Evolutionary conservation across 2,797 vertebrate genomes (phyloP), one percentile per base, ranked within the genome.

Genomic region (Podarcis siculus): DNA sequence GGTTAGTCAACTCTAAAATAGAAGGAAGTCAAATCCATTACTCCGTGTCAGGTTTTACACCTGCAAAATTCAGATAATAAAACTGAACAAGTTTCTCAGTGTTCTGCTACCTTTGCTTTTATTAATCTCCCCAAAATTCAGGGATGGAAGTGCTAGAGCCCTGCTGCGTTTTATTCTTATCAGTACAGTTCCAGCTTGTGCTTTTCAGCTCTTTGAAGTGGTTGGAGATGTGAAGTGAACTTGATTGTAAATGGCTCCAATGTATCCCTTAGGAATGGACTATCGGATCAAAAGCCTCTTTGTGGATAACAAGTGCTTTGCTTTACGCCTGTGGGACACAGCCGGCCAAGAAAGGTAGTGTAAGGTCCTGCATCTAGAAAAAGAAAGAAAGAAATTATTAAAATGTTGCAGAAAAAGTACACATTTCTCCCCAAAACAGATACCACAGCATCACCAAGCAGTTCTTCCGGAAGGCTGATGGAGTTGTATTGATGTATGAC

Each of bases 401-500:
- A 55, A 86, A 72, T n/a, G 8, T 19, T 86, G 27, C 37, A 37
- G n/a, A 72, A n/a, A 35, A 64, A 5, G 5, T 39, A 3, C 32
- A 10, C 49, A 75, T n/a, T 45, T 91, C 82, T 58, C 83, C 75
- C 49, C 12, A 55, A 55, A 15, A 77, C 95, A 99, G 99, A 97
- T 99, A 98, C 97, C 98, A 94, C 96, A 99, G 98, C 93, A 67
- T 99, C 94, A 98, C 98, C 0, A 97, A 94, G 58, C 98, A 99
- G 95, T 94, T 98, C 64, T 98, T 99, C 91, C 97, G 98, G 76
- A 99, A 97, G 96, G 98, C 98, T 0, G 98, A 99, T 0, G 98
- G 98, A 0, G 96, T 99, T 75, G 97, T 99, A 87, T 94, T 99
- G 93, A 98, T 99, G 98, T 99, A 99, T 5, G 99, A 99, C 49